These are phyloP conservation scores for Melipona bicolor DNA, from an alignment of 2,888 invertebrate genomes.

Conservation along the genomic window DNA sequence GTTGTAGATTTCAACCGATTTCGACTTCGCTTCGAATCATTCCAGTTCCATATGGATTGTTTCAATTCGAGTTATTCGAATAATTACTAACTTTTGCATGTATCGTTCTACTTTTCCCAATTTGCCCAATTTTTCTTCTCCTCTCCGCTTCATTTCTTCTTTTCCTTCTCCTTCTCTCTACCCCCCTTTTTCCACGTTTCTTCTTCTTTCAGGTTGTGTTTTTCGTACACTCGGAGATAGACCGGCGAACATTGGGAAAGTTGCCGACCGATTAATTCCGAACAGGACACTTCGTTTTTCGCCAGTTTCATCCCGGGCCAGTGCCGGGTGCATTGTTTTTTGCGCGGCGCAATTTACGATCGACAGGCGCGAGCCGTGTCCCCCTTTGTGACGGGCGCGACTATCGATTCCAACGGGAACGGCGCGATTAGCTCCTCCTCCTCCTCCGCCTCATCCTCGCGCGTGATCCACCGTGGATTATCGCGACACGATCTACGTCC, in stretches of 20 bases:
- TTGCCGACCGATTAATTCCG: slow-evolving; percentile 40
- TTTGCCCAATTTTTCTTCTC: background rate
- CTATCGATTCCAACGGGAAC: slow-evolving; percentile 16
- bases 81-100: too few species aligned
- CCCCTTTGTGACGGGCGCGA: background rate
- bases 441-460: background rate
- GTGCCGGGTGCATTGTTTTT: slow-evolving; percentile 19
- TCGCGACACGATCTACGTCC: background rate
- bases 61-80: too few species aligned
- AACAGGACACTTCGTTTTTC: slow-evolving; percentile 40
- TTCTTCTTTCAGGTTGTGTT: background rate
- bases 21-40: too few species aligned
- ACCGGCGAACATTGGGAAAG: background rate
- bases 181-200: background rate
- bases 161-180: background rate
- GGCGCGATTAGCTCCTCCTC: slow-evolving; percentile 39
- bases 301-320: slow-evolving; percentile 3
- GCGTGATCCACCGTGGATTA: background rate
- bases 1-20: too few species aligned
- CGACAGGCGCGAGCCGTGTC: slow-evolving; percentile 14
- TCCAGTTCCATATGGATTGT: too few species aligned
- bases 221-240: background rate
- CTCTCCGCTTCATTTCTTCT: too few species aligned
- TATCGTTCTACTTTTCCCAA: background rate
- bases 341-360: slow-evolving; percentile 43